Conservation (phyloP, 2,888 invertebrate species). For the Leptopilina syphax region DNA sequence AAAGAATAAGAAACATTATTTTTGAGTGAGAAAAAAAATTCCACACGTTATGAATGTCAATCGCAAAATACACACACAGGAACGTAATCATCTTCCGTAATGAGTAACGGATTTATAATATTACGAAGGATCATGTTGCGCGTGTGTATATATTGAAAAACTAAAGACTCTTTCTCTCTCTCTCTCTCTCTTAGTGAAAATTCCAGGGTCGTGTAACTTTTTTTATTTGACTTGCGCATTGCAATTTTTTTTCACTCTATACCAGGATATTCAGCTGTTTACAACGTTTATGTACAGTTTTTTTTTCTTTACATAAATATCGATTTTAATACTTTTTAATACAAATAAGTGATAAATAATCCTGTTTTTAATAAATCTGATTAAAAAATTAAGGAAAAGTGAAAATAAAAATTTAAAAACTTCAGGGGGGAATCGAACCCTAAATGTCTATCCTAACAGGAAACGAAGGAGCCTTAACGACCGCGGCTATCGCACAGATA, state of each 20-base stretch:
- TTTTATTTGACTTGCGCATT: neutral
- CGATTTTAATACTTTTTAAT: neutral
- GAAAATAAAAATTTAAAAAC: neutral
- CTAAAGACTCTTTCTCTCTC: neutral
- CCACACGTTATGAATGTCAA: slow-evolving; percentile 18
- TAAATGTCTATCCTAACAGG: too few species aligned
- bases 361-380: neutral
- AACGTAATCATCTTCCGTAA: slow-evolving; percentile 36
- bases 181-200: slow-evolving; percentile 10
- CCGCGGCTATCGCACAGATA: too few species aligned
- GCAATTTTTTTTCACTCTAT: neutral
- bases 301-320: too few species aligned
- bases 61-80: neutral
- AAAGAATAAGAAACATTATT: neutral
- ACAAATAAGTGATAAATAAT: slow-evolving; percentile 4
- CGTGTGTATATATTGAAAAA: neutral
- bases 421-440: too few species aligned
- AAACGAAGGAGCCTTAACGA: too few species aligned
- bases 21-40: neutral
- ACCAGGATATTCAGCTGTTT: slow-evolving; percentile 33
- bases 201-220: slow-evolving; percentile 8
- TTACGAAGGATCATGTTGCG: slow-evolving; percentile 4
- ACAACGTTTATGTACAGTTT: slow-evolving; percentile 14
- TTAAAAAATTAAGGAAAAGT: neutral
- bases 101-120: slow-evolving; percentile 24